A percentile compares a stretch with the other conserved stretches of the same genome.
phyloP scores from a whole-genome alignment of 2,113 vertebrate genomes.

The Indri indri region DNA sequence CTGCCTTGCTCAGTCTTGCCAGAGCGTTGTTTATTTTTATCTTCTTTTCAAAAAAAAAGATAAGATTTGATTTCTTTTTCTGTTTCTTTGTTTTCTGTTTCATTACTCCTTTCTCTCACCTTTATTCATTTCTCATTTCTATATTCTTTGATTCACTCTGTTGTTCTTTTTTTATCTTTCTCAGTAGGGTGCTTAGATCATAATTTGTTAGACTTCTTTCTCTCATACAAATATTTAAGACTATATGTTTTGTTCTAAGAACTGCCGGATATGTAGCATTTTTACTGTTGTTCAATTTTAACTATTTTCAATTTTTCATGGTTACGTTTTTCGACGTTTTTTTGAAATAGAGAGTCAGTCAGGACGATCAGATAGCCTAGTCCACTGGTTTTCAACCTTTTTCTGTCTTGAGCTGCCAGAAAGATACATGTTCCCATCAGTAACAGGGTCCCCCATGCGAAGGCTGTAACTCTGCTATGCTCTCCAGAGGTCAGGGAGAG shows the following conservation, averaged over 20 bases:
- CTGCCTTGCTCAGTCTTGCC: not conserved
- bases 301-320: not conserved
- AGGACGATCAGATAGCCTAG: not conserved
- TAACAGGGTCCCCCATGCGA: not conserved
- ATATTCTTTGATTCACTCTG: not conserved
- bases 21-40: not conserved
- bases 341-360: not conserved
- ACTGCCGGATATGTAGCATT: not conserved
- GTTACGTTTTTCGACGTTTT: not conserved
- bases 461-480: not conserved
- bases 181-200: not conserved
- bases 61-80: not conserved
- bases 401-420: not conserved
- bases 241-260: not conserved
- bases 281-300: conserved; percentile 17
- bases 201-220: not conserved
- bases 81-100: not conserved
- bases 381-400: not conserved
- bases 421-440: not conserved
- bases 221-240: not conserved
- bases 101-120: not conserved
- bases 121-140: conserved; percentile 7
- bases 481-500: too few species aligned
- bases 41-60: not conserved
- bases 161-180: not conserved